Evolutionary conservation across 2,888 invertebrate genomes (phyloP), one percentile per base, ranked within the genome.

Genomic region (Isotomurus palustris): DNA sequence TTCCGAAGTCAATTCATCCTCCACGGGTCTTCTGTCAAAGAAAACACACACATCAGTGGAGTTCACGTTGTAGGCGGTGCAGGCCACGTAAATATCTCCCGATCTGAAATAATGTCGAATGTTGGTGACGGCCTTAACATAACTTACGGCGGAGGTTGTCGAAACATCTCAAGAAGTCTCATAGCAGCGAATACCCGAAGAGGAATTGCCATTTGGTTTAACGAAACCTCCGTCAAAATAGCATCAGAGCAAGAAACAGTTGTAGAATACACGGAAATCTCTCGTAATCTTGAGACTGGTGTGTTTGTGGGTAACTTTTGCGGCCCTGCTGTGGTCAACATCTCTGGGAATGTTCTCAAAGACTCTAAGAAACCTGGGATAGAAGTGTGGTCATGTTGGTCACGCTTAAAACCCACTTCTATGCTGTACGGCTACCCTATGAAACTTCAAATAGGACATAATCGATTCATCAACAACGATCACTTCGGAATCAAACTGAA

Each of bases 41-140:
- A 88, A 72, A 95, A 94, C 74, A 86, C 86, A 61, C 88, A 94
- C 74, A 86, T 90, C 1, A 92, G 93, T 2, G 96, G 96, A 6
- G 65, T 97, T 3, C 90, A 94, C 72, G 84, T 99, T 2, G 82
- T 86, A 1, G 87, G 84, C 70, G 99, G 97, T 2, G 93, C 89
- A 0, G 93, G 93, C 1, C 94, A 96, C 75, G 83, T 99, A 0
- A 94, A 96, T 75, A 81, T 99, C 2, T 95, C 96, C 21, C 85
- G 88, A 71, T 91, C 92, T 65, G 81, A 86, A 71, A 86, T 99
- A 67, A 87, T 88, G 19, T 87, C 90, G 70, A 99, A 99, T 74
- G 83, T 85, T 73, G 94, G 93, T 1, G 93, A 93, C 72, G 99
- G 97, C 0, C 81, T 99, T 10, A 99, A 99, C 75, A 86, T 99